Evolutionary conservation across 2,797 vertebrate species (phyloP).

Genomic region (Amblyopsis hoosieri): DNA sequence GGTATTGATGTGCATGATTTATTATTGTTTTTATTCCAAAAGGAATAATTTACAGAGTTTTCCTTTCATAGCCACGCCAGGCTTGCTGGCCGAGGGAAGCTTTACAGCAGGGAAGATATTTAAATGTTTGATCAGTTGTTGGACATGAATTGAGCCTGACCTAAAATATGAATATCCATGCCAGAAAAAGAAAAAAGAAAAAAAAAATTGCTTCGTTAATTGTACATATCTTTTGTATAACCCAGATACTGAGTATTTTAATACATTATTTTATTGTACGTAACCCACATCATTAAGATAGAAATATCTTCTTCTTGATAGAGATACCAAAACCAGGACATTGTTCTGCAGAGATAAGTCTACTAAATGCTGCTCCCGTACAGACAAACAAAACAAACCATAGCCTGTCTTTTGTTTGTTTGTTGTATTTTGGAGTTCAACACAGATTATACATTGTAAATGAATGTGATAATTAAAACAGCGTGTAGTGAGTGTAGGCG

Average conservation of each 20-base stretch:
- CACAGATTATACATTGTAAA: slow-evolving; percentile 76
- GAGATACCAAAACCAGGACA: slow-evolving; percentile 68
- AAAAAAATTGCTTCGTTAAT: slow-evolving; percentile 18
- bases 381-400: slow-evolving; percentile 73
- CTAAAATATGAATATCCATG: slow-evolving; percentile 44
- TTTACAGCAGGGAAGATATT: slow-evolving; percentile 1
- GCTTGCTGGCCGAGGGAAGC: slow-evolving; percentile 42
- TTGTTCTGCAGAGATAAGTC: slow-evolving; percentile 58
- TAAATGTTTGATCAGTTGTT: slow-evolving; percentile 65
- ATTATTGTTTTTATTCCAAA: slow-evolving; percentile 33
- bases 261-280: slow-evolving; percentile 65
- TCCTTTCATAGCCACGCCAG: slow-evolving; percentile 43
- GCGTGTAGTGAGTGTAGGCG: slow-evolving; percentile 55
- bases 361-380: slow-evolving; percentile 59
- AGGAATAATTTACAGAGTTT: slow-evolving; percentile 37
- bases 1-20: not conserved
- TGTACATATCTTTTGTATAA: slow-evolving; percentile 52
- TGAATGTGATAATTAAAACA: slow-evolving; percentile 77
- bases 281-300: slow-evolving; percentile 72
- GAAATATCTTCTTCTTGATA: slow-evolving; percentile 67
- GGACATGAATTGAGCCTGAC: slow-evolving; percentile 45
- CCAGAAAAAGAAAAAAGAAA: slow-evolving; percentile 33
- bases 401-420: slow-evolving; percentile 76
- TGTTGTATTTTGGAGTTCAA: slow-evolving; percentile 73
- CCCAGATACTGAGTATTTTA: slow-evolving; percentile 57